phyloP scores from a whole-genome alignment of 1,140 invertebrate species.

The Drosophila watanabei region DNA sequence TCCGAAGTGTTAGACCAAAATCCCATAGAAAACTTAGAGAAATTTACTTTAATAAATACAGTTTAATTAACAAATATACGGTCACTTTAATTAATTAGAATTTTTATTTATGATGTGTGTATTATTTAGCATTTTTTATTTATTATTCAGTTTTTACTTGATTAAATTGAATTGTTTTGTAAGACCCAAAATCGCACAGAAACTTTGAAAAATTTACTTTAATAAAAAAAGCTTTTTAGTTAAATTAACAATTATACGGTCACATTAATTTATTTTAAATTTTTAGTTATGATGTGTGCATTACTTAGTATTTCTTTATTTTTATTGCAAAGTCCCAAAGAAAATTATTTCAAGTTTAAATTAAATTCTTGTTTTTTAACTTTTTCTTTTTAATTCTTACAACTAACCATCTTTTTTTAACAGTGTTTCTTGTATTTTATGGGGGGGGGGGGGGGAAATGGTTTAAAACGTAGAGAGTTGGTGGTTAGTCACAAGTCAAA shows the following conservation, averaged over 20 bases:
- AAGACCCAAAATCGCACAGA: background rate
- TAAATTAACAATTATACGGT: too few relatives aligned
- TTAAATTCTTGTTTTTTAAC: background rate
- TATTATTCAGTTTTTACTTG: background rate
- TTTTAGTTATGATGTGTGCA: too few relatives aligned
- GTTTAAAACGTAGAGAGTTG: background rate
- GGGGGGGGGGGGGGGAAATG: background rate
- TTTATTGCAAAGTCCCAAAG: background rate
- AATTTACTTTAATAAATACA: background rate
- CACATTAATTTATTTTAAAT: too few relatives aligned
- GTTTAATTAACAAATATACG: background rate
- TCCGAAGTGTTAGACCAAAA: background rate
- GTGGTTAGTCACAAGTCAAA: conserved; percentile 16
- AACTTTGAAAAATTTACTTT: background rate
- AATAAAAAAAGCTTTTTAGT: too few relatives aligned
- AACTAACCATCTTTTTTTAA: background rate
- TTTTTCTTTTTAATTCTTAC: background rate
- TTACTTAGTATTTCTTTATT: too few relatives aligned
- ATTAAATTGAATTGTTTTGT: too few relatives aligned
- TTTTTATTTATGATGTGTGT: too few relatives aligned
- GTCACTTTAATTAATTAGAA: too few relatives aligned
- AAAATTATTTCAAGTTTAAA: background rate
- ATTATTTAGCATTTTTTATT: background rate
- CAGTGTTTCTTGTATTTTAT: background rate
- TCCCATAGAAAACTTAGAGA: background rate